Conservation (phyloP, 2,888 invertebrate species). For the Lomographa bimaculata region DNA sequence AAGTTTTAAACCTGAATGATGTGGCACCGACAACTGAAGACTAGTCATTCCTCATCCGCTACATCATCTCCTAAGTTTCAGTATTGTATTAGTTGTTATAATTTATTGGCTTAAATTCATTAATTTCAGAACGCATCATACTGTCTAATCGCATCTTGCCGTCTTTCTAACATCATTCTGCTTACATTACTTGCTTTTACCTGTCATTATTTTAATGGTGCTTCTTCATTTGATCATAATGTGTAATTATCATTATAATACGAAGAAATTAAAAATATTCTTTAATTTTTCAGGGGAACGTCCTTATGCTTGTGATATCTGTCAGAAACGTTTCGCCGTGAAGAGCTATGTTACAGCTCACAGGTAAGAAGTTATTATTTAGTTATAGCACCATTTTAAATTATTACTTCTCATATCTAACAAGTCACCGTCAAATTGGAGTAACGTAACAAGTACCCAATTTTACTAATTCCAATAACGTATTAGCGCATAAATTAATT, state of each 20-base stretch:
- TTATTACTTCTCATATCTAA: too few species aligned
- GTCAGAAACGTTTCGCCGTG: conserved; percentile 91
- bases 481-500: too few species aligned
- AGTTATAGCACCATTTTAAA: neutral
- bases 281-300: conserved; percentile 85
- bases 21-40: conserved; percentile 76
- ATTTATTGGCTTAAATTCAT: conserved; percentile 69
- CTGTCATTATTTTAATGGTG: conserved; percentile 33
- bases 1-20: conserved; percentile 62
- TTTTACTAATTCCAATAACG: too few species aligned
- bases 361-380: conserved; percentile 74
- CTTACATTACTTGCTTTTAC: conserved; percentile 53
- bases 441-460: too few species aligned
- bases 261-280: conserved; percentile 9
- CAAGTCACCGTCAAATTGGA: too few species aligned
- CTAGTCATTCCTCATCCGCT: conserved; percentile 58
- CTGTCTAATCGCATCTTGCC: conserved; percentile 80
- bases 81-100: conserved; percentile 55
- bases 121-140: conserved; percentile 71
- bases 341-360: conserved; percentile 92
- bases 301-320: conserved; percentile 91
- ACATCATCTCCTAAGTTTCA: conserved; percentile 67
- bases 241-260: conserved; percentile 2
- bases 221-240: too few species aligned
- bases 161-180: conserved; percentile 77